These are phyloP conservation scores for Nannobrachium achirus DNA, from an alignment of 2,113 vertebrate genomes.

Conservation along the genomic window DNA sequence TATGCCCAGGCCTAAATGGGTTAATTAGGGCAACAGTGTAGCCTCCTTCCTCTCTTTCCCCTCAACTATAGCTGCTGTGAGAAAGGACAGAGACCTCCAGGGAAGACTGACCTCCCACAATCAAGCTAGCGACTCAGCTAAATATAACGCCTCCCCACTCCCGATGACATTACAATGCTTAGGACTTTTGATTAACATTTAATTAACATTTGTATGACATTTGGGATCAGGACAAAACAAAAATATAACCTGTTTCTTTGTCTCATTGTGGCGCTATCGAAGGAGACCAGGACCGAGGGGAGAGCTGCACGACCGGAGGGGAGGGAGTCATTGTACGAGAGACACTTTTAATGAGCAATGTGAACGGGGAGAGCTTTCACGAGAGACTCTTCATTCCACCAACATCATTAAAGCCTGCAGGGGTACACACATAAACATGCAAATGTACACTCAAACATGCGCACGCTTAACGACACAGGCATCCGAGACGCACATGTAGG, in stretches of 20 bases:
- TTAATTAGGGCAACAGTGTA: no score
- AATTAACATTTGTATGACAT: conserved; percentile 82
- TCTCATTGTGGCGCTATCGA: conserved; percentile 8
- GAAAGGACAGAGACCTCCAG: conserved; percentile 43
- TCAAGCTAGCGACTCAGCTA: conserved; percentile 45
- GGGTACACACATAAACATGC: conserved; percentile 13
- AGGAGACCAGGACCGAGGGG: conserved; percentile 7
- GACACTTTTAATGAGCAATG: conserved; percentile 56
- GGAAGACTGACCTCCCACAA: conserved; percentile 60
- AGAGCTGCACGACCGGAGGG: background rate
- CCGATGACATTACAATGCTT: conserved; percentile 60
- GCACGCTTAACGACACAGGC: background rate
- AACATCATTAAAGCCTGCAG: conserved; percentile 59
- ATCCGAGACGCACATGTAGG: no score
- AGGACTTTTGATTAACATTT: conserved; percentile 80
- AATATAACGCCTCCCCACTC: conserved; percentile 59
- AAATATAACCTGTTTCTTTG: conserved; percentile 37
- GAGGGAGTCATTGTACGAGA: conserved; percentile 23
- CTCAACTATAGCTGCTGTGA: conserved; percentile 40
- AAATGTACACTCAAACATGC: background rate
- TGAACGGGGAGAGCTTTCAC: conserved; percentile 27
- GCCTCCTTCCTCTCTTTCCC: conserved; percentile 17
- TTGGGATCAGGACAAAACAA: conserved; percentile 62
- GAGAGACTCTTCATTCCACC: conserved; percentile 50
- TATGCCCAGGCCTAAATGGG: no score